Base-by-base conservation (phyloP, 2,888 invertebrate species). In the Volucella bombylans region DNA sequence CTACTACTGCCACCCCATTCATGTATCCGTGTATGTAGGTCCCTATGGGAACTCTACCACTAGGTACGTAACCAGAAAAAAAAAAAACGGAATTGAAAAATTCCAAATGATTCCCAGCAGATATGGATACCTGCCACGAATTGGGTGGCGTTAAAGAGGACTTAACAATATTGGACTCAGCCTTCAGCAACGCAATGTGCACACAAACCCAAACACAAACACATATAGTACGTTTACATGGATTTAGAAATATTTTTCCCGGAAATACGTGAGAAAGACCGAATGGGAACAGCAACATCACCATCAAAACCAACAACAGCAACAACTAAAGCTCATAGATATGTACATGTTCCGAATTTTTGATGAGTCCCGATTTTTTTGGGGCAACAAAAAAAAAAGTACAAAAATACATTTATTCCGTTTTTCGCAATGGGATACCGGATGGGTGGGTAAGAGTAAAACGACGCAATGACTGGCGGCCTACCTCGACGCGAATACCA, bases 31-130 rank as follows among this genome's bases (percentile, higher is more conserved):
- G 39, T 54, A 54, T 47, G 39, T 62, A 38, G 38, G 67, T 15
- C 43, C 71, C 69, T 78, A 14, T 45, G 62, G 65, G 52, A 72
- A 55, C 14, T 67, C 54, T 9, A 14, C 64, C 54, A 45, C 31
- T 8, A 38, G 4, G 45, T 43, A 45, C 4, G 4, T 12, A 41
- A 38, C 2, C 6, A 68, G 10, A 2, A 18, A n/a, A 41, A 41
- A 62, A 54, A 67, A 62, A 61, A 73, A 62, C 31, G 8, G 67
- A 83, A 85, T 85, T 85, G 80, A 85, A 83, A 83, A 80, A 83
- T 80, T 71, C 74, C 49, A 74, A 83, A 74, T 74, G 74, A 74
- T 71, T 80, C 71, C 74, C 61, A 49, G 69, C 69, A 69, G 68
- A 82, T 65, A 65, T 49, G 69, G 69, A 69, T 83, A 79, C 83